Conservation (phyloP, 2,113 vertebrate species). For the Oriolus oriolus region DNA sequence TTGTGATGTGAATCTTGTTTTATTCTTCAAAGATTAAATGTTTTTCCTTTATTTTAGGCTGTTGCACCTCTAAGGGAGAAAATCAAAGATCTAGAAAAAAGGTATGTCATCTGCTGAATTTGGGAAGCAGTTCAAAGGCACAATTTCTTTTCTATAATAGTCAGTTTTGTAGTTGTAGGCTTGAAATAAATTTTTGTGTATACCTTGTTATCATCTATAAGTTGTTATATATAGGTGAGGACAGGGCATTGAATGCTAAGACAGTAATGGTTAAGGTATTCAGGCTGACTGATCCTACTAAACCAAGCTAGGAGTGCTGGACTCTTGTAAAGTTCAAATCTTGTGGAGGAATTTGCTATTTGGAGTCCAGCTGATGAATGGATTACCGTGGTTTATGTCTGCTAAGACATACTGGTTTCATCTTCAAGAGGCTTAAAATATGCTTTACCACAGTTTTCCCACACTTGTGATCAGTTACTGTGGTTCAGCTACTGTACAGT, state of each 20-base stretch:
- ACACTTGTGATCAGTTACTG: not conserved
- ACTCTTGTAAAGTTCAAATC: not conserved
- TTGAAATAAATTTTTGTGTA: not conserved
- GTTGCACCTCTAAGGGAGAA: constrained; percentile 82
- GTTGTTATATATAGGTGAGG: not conserved
- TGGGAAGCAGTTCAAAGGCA: not conserved
- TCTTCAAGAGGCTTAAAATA: not conserved
- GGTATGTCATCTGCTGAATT: constrained; percentile 63
- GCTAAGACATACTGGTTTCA: not conserved
- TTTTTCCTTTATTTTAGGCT: constrained; percentile 61
- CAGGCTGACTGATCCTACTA: not conserved
- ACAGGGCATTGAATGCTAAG: not conserved
- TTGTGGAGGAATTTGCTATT: not conserved
- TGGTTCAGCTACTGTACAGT: not conserved
- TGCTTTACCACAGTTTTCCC: not conserved
- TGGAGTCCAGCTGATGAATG: not conserved
- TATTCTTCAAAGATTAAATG: not conserved
- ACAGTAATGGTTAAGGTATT: not conserved
- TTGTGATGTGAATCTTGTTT: not conserved
- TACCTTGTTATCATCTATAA: not conserved
- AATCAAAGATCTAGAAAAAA: constrained; percentile 83
- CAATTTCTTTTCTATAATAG: not conserved
- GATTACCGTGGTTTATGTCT: not conserved
- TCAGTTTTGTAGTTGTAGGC: not conserved
- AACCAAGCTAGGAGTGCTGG: not conserved